phyloP scores from a whole-genome alignment of 2,113 vertebrate genomes.

The Lycaon pictus region DNA sequence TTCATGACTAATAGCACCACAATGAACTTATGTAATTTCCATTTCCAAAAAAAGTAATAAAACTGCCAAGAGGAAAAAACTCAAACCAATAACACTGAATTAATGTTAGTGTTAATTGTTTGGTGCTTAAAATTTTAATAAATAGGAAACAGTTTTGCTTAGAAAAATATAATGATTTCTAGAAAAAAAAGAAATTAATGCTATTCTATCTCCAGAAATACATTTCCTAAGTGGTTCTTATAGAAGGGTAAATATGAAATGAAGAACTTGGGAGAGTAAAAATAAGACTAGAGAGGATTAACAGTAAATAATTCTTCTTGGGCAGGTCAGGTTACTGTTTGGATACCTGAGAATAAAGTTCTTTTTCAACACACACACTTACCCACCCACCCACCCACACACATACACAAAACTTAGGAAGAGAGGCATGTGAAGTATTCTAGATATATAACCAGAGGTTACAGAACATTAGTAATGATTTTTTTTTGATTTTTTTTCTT shows the following conservation, averaged over 20 bases:
- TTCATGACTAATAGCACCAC: background rate
- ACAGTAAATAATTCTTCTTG: background rate
- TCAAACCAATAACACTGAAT: background rate
- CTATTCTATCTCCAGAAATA: background rate
- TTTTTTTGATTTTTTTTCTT: background rate
- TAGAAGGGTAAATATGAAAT: background rate
- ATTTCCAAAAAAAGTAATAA: background rate
- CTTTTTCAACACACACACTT: background rate
- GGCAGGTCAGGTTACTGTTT: background rate
- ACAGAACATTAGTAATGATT: background rate
- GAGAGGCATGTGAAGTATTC: background rate
- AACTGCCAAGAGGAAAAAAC: background rate
- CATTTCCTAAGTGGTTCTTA: background rate
- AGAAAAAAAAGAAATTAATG: constrained; percentile 33
- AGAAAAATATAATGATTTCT: background rate
- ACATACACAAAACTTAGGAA: background rate
- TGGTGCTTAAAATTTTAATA: constrained; percentile 29
- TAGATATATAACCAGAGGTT: constrained; percentile 12
- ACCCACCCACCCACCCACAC: no score
- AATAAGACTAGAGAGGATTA: background rate
- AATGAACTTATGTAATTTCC: background rate
- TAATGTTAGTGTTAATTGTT: background rate
- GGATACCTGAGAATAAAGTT: background rate
- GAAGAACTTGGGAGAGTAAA: background rate
- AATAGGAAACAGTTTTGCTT: background rate